These are phyloP conservation scores for Lapara coniferarum DNA, from an alignment of 2,888 invertebrate genomes.

Conservation along the genomic window DNA sequence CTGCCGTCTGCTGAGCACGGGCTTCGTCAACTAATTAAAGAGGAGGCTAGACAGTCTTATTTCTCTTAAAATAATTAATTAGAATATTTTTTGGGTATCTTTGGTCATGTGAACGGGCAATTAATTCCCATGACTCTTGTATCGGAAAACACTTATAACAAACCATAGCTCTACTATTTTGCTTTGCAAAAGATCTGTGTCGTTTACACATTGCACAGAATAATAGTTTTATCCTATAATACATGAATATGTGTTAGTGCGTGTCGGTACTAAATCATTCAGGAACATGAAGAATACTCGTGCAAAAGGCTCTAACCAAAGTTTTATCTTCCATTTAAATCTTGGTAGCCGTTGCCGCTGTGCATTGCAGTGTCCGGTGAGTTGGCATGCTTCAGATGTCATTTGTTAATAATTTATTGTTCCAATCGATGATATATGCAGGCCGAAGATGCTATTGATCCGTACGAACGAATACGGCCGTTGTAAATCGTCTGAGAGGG, in stretches of 20 bases:
- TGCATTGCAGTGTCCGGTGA: not conserved
- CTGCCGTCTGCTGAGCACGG: no score
- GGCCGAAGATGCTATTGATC: conserved; percentile 31
- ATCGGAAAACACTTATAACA: not conserved
- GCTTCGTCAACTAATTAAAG: no score
- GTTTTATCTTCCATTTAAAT: conserved; percentile 23
- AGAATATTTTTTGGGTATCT: no score
- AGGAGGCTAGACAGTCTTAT: no score
- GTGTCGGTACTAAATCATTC: conserved; percentile 10
- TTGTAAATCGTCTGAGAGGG: not conserved
- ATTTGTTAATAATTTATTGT: conserved; percentile 61
- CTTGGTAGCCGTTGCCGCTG: conserved; percentile 25
- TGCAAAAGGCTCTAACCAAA: not conserved
- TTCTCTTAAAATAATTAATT: no score
- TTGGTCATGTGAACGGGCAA: no score
- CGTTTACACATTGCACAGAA: not conserved
- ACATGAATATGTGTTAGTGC: not conserved
- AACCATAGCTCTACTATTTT: not conserved
- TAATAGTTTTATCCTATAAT: not conserved
- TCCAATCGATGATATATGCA: conserved; percentile 50
- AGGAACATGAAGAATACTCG: not conserved
- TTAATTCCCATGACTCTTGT: no score
- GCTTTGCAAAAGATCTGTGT: not conserved
- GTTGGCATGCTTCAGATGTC: conserved; percentile 15
- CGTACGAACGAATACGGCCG: not conserved